Evolutionary conservation across 2,797 vertebrate genomes (phyloP), one percentile per base, ranked within the genome.

Genomic region (Diceros bicornis): DNA sequence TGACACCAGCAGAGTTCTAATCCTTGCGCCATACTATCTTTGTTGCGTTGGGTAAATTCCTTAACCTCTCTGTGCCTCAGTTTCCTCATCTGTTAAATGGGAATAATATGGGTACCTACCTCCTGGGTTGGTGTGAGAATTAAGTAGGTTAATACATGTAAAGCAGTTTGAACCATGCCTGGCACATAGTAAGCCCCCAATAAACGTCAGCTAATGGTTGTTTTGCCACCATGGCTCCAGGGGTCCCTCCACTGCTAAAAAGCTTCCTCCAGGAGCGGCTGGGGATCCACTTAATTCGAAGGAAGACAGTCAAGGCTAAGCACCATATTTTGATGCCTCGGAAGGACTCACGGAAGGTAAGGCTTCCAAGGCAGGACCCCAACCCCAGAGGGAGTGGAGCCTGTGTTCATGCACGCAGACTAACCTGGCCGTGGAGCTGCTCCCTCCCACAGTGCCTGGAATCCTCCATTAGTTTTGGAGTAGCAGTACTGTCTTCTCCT

Each of bases 201-300:
- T 57, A 91, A n/a, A 57, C 29, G 27, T 52, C 11, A 37, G 13
- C 88, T 96, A 82, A 88, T 34, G 2, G 4, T 82, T 85, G 27
- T 79, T 92, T 92, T 74, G 92, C 82, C 44, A 27, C 75, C 96
- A 52, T 97, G 78, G 77, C 82, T 89, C 68, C 98, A 99, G 99
- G 99, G 47, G 98, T 99, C 27, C 98, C 97, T 0, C 99, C 99
- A 14, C 96, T 99, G 89, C 98, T 99, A 82, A 99, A 98, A 34
- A 97, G 95, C 91, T 99, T 99, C 97, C 99, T 99, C 90, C 99
- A 99, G 74, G 98, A 99, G 23, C 99, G 98, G 83, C 98, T 99
- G 61, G 99, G 99, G 16, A 99, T 99, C 72, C 98, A 97, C 44
- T 98, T 99, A 93, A 98, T 98, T 92, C 92, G 97, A 41, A 99